Evolutionary conservation across 2,113 vertebrate genomes (phyloP).

Genomic region (Muntiacus muntjak): DNA sequence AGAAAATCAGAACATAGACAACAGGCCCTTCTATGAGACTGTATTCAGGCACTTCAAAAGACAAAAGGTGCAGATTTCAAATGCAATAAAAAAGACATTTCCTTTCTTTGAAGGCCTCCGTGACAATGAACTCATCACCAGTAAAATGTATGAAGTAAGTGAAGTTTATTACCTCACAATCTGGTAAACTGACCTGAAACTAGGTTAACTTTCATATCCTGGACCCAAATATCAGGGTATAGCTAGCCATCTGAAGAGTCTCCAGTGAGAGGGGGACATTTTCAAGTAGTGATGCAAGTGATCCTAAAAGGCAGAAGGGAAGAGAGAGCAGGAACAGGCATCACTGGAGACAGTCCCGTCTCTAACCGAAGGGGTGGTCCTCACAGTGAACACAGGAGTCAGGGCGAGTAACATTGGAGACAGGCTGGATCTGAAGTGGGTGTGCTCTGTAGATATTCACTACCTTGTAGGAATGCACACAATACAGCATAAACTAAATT

Average conservation of each 20-base stretch:
- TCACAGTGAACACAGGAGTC: rapidly evolving
- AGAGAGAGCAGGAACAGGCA: background rate
- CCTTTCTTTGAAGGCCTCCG: conserved; percentile 60
- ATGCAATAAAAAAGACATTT: conserved; percentile 34
- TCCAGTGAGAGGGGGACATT: background rate
- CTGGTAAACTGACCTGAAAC: background rate
- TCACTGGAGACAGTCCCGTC: background rate
- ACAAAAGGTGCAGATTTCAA: conserved; percentile 39
- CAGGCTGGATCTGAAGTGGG: background rate
- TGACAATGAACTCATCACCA: conserved; percentile 45
- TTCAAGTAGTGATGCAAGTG: background rate
- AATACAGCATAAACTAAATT: background rate
- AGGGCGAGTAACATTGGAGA: background rate
- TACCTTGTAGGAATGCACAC: background rate
- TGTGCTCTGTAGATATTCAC: background rate
- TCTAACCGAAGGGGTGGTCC: background rate
- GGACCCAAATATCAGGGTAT: background rate
- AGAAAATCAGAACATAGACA: background rate
- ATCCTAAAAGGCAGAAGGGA: background rate
- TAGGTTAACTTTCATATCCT: background rate
- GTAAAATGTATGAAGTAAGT: conserved; percentile 54
- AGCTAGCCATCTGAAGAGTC: background rate
- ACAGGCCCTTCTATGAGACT: rapidly evolving
- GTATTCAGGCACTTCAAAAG: background rate
- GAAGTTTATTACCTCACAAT: background rate